These are phyloP conservation scores for Drosophila setifemur DNA, from an alignment of 1,140 invertebrate genomes.

Conservation along the genomic window DNA sequence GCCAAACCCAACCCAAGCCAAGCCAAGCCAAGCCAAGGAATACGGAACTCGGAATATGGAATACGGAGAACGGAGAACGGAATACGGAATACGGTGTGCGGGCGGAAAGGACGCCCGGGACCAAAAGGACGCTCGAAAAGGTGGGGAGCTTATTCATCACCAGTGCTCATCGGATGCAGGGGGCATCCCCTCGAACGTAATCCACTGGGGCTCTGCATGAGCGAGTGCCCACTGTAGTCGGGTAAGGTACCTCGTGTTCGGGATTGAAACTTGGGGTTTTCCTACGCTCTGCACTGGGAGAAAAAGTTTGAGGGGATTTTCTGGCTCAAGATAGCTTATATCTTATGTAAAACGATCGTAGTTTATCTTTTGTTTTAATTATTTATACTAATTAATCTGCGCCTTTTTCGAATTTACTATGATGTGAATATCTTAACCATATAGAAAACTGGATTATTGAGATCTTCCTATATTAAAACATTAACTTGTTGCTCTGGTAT, in stretches of 20 bases:
- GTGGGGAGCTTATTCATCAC: constrained; percentile 25
- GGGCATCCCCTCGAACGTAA: constrained; percentile 13
- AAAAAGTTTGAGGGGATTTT: neutral
- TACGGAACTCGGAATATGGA: too few species aligned
- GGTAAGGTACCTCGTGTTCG: constrained; percentile 32
- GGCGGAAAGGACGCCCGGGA: constrained; percentile 28
- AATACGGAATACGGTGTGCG: constrained; percentile 12
- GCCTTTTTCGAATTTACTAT: too few species aligned
- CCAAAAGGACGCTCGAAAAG: constrained; percentile 20
- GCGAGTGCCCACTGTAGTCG: constrained; percentile 36
- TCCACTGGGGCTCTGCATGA: constrained; percentile 35
- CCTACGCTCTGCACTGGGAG: neutral
- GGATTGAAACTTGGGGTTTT: constrained; percentile 50
- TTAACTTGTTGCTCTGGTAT: too few species aligned
- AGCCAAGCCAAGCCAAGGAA: constrained; percentile 29
- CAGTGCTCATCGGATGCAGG: neutral
- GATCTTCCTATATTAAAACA: too few species aligned
- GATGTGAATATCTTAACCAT: too few species aligned
- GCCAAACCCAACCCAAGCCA: constrained; percentile 48
- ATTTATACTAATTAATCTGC: too few species aligned
- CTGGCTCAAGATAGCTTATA: too few species aligned
- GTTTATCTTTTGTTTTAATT: too few species aligned
- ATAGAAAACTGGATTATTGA: too few species aligned
- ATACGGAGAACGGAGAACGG: constrained; percentile 1
- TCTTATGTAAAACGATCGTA: too few species aligned